These are phyloP conservation scores for Acanthaster planci DNA, from an alignment of 35 echinoderm and acorn worm species.

Conservation along the genomic window DNA sequence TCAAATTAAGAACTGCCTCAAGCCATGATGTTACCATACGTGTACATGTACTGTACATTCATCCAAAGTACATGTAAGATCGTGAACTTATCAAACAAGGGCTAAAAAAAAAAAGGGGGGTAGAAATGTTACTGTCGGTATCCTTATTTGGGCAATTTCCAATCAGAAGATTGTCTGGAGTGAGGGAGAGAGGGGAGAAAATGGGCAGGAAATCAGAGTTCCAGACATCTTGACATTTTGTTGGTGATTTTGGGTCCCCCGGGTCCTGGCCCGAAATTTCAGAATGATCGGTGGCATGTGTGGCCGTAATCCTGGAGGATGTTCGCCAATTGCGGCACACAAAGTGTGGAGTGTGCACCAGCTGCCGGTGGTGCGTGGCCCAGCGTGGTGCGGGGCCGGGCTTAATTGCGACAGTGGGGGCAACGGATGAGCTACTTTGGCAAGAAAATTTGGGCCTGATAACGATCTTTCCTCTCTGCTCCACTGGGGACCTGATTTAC, in stretches of 20 bases:
- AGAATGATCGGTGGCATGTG: background rate
- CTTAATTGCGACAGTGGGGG: background rate
- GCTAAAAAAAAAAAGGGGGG: no score
- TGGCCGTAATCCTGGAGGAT: background rate
- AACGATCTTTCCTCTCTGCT: background rate
- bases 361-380: background rate
- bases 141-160: no score
- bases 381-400: no score
- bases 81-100: no score
- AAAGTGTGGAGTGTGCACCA: background rate
- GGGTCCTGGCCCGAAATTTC: background rate
- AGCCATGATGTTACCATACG: no score
- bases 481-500: background rate
- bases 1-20: no score
- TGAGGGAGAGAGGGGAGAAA: no score
- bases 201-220: background rate
- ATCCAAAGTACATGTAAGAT: no score
- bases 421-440: constrained; percentile 8
- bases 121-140: no score
- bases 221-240: constrained; percentile 31
- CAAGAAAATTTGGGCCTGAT: background rate
- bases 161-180: constrained; percentile 2
- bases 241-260: background rate
- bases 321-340: constrained; percentile 8
- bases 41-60: no score